phyloP scores from a whole-genome alignment of 2,888 invertebrate genomes.

The Ommatoiulus sabulosus region DNA sequence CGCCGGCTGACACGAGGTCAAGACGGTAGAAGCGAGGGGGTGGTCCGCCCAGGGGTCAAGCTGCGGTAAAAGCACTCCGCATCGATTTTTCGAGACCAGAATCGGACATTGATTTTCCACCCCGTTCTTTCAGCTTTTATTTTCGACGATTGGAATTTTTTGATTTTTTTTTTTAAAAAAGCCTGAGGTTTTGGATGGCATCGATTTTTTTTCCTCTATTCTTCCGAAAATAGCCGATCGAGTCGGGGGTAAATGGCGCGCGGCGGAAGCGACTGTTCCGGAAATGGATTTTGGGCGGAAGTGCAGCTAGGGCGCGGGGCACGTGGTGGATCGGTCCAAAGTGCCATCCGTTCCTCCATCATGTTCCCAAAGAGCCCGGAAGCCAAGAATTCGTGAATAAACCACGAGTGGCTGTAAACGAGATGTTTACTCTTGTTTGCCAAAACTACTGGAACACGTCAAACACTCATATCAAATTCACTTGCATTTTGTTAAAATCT shows the following conservation, averaged over 20 bases:
- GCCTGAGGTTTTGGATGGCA: neutral
- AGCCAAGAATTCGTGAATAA: too few species aligned
- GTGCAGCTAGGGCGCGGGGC: neutral
- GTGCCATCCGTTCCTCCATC: neutral
- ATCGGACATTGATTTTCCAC: neutral
- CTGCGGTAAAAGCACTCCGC: neutral
- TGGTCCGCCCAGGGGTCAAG: neutral
- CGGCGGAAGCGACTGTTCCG: neutral
- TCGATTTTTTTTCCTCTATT: conserved; percentile 31
- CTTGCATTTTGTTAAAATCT: too few species aligned
- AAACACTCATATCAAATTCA: too few species aligned
- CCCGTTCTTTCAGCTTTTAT: neutral
- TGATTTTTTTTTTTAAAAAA: neutral
- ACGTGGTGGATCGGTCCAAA: neutral
- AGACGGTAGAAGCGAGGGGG: neutral
- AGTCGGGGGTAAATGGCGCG: neutral
- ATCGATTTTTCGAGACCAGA: neutral
- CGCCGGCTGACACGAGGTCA: neutral
- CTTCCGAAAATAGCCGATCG: neutral
- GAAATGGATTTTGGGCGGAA: neutral
- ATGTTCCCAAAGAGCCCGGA: too few species aligned
- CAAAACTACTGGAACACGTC: too few species aligned
- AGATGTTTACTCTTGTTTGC: too few species aligned
- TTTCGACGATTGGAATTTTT: conserved; percentile 7
- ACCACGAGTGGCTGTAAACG: too few species aligned